Evolutionary conservation across 2,113 vertebrate species (phyloP), one percentile per base, ranked within the genome.

Genomic region (Campylorhamphus procurvoides): DNA sequence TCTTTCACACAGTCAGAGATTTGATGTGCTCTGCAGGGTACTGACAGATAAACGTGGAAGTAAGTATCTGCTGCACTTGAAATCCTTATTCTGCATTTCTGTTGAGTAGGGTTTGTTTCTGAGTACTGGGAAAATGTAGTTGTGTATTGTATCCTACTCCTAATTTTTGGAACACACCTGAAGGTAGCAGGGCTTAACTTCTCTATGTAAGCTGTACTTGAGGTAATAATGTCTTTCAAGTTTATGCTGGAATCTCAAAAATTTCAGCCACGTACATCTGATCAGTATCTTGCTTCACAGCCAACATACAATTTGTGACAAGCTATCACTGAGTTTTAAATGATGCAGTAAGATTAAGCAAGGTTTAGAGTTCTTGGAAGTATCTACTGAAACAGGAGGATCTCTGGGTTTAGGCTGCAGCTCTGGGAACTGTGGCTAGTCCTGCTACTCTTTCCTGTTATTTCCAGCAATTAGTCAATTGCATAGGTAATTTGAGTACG

Each of bases 231-330:
- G 9, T 53, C 22, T 73, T 4, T 25, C 7, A 11, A 27, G 9
- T 15, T 87, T 74, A 12, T 55, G 10, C 42, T 63, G 29, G 42
- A 68, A 60, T 40, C 33, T 71, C 8, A 53, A 11, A 88, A 56
- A 33, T 35, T 28, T 67, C 39, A 63, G 31, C 18, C 14, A 2
- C 7, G 7, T 53, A 10, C 10, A n/a, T 5, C 17, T 63, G 28
- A 59, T 42, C 29, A 67, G 10, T 39, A 5, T 62, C 5, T 42
- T 84, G 8, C 29, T 66, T 90, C 74, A 42, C 19, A 83, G 3
- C 31, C 5, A 7, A 18, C 2, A 5, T 20, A 3, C 0, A 27
- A n/a, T 19, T 62, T 74, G 18, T 18, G 8, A 7, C 25, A 73
- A 16, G n/a, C 47, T 60, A 25, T 9, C 3, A 2, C 6, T 28